A percentile compares a stretch with the other conserved stretches of the same genome.
Conservation (phyloP, 2,888 invertebrate genomes). For the Syrista parreyssii region DNA sequence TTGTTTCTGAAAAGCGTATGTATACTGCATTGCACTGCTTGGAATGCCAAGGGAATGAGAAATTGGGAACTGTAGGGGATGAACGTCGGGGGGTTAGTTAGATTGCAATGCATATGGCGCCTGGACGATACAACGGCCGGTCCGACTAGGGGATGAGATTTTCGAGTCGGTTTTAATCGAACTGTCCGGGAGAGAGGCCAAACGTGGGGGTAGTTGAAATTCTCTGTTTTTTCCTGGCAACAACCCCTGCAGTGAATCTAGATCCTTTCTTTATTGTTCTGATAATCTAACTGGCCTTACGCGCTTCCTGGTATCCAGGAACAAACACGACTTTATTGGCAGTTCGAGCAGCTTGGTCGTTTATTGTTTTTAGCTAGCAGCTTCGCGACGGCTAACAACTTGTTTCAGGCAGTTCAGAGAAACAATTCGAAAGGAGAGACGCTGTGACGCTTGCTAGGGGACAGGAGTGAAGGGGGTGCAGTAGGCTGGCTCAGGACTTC, state of each 20-base stretch:
- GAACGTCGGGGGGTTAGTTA: slow-evolving; percentile 47
- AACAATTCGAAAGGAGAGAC: too few species aligned
- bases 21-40: too few species aligned
- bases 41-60: not conserved
- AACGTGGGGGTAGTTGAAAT: slow-evolving; percentile 27
- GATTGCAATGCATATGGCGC: slow-evolving; percentile 58
- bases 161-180: slow-evolving; percentile 59
- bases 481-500: slow-evolving; percentile 46
- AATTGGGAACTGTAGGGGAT: slow-evolving; percentile 1
- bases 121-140: slow-evolving; percentile 57
- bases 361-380: too few species aligned
- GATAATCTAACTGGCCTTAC: too few species aligned
- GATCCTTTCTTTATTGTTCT: too few species aligned
- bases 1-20: too few species aligned
- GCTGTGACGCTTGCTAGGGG: too few species aligned
- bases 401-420: too few species aligned
- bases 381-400: too few species aligned
- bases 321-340: too few species aligned
- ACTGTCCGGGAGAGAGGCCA: slow-evolving; percentile 40
- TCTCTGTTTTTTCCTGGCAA: slow-evolving; percentile 24
- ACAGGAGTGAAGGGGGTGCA: slow-evolving; percentile 30
- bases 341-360: too few species aligned
- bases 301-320: too few species aligned
- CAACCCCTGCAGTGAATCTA: not conserved
- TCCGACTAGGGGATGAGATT: slow-evolving; percentile 40